Evolutionary conservation across 2,113 vertebrate species (phyloP).

Genomic region (Benitochromis conjunctus): DNA sequence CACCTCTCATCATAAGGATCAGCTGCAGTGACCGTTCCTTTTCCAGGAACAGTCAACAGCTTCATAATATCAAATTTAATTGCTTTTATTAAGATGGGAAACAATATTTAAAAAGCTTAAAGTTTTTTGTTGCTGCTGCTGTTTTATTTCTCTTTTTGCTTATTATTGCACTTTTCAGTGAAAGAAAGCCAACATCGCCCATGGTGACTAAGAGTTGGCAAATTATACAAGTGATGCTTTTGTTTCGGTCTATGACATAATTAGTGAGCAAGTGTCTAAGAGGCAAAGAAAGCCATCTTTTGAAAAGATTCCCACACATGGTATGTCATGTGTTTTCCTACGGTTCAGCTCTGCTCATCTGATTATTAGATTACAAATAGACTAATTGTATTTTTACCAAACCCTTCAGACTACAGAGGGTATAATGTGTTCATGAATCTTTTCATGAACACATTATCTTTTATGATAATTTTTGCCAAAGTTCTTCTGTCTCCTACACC

Average conservation of each 20-base stretch:
- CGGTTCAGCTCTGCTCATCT: background rate
- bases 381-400: background rate
- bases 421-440: background rate
- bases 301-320: background rate
- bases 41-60: background rate
- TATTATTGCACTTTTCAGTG: background rate
- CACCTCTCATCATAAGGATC: background rate
- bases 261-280: conserved; percentile 1
- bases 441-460: background rate
- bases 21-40: background rate
- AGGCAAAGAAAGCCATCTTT: conserved; percentile 17
- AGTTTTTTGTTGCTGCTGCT: background rate
- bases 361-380: background rate
- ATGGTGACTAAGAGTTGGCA: background rate
- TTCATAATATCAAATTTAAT: background rate
- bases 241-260: background rate
- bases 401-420: background rate
- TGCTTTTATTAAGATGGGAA: background rate
- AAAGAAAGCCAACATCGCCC: background rate
- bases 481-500: background rate
- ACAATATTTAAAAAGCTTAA: background rate
- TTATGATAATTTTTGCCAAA: background rate
- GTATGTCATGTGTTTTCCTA: conserved; percentile 4
- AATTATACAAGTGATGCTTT: conserved; percentile 1
- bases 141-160: background rate